Base-by-base conservation (phyloP, 2,113 vertebrate genomes). In the Sinocyclocheilus anophthalmus region DNA sequence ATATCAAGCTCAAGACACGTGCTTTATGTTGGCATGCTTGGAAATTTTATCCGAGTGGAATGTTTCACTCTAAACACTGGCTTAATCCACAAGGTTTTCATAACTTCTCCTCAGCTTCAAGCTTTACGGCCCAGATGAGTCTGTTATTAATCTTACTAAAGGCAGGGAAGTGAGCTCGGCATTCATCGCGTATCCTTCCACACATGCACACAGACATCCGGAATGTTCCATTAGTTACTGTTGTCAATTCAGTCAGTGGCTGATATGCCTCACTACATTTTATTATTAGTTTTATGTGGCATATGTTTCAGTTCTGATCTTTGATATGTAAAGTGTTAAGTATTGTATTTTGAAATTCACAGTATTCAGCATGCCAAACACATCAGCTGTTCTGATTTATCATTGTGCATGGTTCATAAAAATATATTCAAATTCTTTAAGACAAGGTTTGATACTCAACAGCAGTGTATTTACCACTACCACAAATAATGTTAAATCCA, bases 1-100 rank as follows among this genome's bases (percentile, higher is more conserved):
- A 57, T 59, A 33, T 45, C 20, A 45, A 24, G 20, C 39, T 70
- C 33, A 45, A 48, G 16, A 75, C 39, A 48, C 4, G 67, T 84
- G 12, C 67, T 85, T 85, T 76, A 63, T 48, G 76, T 72, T 30
- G 80, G 59, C 76, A 72, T n/a, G 50, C 67, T 69, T 79, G 45
- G 59, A 30, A 16, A 72, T 57, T 10, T n/a, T 2, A 45, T 39
- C 39, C 1, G 20, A 42, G 37, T 53, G 73, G 22, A 70, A 22
- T 50, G 39, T 82, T 61, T 69, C 6, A 80, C 9, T 24, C 20
- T 9, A 24, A 50, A 30, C 48, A 81, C 11, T 48, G 16, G 39
- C 42, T 59, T 33, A 63, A 76, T 78, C 45, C 61, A 70, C 6
- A 63, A 65, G 48, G 57, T 61, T 87, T 78, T 69, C 20, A 26